Evolutionary conservation across 2,888 invertebrate genomes (phyloP).

Genomic region (Brachylomia viminalis): DNA sequence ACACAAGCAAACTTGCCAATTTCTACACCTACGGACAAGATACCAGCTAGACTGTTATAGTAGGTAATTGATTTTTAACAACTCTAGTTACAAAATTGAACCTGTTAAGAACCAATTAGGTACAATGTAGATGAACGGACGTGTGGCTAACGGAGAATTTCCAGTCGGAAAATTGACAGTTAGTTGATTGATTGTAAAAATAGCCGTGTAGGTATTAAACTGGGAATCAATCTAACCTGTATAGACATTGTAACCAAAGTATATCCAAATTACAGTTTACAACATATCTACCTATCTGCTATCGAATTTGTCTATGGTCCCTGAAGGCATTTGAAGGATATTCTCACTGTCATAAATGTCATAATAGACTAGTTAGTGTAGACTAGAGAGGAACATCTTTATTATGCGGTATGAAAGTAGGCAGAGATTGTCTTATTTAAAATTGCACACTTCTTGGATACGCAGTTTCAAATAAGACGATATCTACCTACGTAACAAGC

Average conservation of each 20-base stretch:
- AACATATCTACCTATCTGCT: background rate
- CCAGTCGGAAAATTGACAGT: background rate
- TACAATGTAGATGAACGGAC: background rate
- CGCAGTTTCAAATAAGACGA: too few relatives aligned
- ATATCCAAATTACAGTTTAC: too few relatives aligned
- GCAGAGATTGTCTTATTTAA: too few relatives aligned
- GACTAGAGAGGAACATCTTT: background rate
- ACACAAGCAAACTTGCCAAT: background rate
- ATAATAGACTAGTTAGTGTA: background rate
- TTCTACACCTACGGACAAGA: slow-evolving; percentile 1
- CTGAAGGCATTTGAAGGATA: background rate
- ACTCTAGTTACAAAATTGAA: slow-evolving; percentile 5
- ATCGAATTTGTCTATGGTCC: background rate
- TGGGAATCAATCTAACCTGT: background rate
- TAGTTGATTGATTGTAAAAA: background rate
- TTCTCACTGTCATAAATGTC: background rate
- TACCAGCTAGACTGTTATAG: slow-evolving; percentile 5
- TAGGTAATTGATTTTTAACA: slow-evolving; percentile 31
- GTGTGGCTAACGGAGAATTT: too few relatives aligned
- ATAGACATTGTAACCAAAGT: background rate
- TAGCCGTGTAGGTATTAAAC: too few relatives aligned
- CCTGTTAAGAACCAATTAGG: slow-evolving; percentile 22
- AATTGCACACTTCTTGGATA: too few relatives aligned
- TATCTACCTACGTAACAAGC: background rate
- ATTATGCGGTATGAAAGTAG: background rate